Conservation (phyloP, 2,113 vertebrate genomes). For the Tenebrosternarchus preto region DNA sequence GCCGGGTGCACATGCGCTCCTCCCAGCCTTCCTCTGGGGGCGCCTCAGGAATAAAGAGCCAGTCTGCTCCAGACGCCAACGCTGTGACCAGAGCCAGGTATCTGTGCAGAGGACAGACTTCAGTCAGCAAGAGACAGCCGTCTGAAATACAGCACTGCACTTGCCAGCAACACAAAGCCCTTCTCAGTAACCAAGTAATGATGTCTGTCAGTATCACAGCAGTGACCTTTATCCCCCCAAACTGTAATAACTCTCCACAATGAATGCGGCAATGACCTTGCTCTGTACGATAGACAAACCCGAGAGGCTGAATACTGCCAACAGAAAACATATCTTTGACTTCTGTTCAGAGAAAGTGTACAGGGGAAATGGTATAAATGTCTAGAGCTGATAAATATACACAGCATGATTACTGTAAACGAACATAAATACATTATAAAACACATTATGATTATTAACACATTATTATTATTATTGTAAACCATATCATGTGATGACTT, state of each 20-base stretch:
- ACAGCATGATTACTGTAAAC: too few species aligned
- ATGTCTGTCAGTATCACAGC: not conserved
- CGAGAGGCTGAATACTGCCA: too few species aligned
- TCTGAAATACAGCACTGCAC: not conserved
- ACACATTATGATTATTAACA: too few species aligned
- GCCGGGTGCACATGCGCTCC: slow-evolving; percentile 85
- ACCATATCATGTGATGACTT: not conserved
- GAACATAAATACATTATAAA: too few species aligned
- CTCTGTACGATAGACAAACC: not conserved
- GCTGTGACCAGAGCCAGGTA: slow-evolving; percentile 89
- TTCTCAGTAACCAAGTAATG: not conserved
- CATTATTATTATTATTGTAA: too few species aligned
- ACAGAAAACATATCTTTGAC: too few species aligned
- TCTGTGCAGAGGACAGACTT: slow-evolving; percentile 57
- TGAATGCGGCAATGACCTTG: not conserved
- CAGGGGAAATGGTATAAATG: not conserved
- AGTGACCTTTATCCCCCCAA: not conserved
- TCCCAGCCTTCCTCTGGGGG: slow-evolving; percentile 90
- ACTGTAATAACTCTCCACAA: not conserved
- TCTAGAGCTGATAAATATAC: not conserved
- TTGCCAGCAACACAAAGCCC: not conserved
- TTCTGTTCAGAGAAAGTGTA: not conserved
- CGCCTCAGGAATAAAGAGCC: slow-evolving; percentile 93
- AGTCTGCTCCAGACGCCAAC: slow-evolving; percentile 90
- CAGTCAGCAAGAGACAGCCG: not conserved